phyloP scores from a whole-genome alignment of 2,113 vertebrate species.

The Procapra przewalskii region DNA sequence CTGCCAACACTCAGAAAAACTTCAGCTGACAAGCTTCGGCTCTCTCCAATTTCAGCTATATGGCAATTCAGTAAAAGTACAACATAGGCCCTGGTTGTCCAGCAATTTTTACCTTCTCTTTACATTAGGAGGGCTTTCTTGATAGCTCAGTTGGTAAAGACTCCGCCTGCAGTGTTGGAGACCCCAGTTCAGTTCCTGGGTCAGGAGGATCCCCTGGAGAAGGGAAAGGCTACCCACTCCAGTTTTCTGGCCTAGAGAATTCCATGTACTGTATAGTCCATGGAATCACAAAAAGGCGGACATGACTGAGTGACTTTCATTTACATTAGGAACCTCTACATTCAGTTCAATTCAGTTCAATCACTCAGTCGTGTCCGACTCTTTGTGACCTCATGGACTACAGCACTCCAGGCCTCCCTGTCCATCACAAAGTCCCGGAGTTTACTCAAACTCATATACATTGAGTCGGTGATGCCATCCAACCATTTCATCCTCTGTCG shows the following conservation, averaged over 20 bases:
- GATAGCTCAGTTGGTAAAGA: not conserved
- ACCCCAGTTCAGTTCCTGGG: not conserved
- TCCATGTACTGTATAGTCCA: not conserved
- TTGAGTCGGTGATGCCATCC: not conserved
- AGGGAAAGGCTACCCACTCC: not conserved
- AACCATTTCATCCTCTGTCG: not conserved
- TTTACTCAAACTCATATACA: not conserved
- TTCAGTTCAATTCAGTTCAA: not conserved
- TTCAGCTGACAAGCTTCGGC: not conserved
- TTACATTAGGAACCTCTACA: not conserved
- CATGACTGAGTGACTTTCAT: not conserved
- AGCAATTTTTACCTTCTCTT: not conserved
- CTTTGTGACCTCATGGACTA: not conserved
- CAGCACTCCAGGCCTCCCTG: not conserved
- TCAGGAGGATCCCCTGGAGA: not conserved
- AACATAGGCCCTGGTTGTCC: not conserved
- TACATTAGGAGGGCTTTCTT: not conserved
- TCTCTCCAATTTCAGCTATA: not conserved
- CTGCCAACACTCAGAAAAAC: not conserved
- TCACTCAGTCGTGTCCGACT: fast-evolving
- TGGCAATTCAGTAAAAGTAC: not conserved
- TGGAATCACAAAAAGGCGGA: not conserved
- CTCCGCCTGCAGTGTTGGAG: not conserved
- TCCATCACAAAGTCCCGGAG: not conserved
- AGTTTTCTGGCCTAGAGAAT: not conserved